These are phyloP conservation scores for Oxyruncus cristatus DNA, from an alignment of 2,113 vertebrate species.

Conservation along the genomic window DNA sequence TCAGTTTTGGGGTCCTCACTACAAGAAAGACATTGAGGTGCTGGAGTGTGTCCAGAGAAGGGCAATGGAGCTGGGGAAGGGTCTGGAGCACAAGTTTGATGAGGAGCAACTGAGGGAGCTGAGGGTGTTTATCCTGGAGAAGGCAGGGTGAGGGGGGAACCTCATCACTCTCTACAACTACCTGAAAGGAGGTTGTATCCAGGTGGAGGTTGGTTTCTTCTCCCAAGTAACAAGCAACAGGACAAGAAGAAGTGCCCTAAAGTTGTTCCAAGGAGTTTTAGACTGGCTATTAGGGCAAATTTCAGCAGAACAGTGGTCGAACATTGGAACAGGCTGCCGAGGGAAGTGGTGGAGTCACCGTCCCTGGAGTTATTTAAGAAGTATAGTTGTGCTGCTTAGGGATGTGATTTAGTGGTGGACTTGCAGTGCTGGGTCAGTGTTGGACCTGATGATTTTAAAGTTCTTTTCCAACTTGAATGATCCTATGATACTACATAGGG, in stretches of 20 bases:
- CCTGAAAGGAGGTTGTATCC: neutral
- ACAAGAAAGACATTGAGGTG: neutral
- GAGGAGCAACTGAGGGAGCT: accelerated
- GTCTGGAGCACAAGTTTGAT: accelerated
- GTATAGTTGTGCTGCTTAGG: neutral
- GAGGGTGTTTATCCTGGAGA: accelerated
- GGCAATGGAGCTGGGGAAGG: accelerated
- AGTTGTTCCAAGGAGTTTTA: neutral
- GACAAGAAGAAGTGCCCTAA: neutral
- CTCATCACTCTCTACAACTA: no score
- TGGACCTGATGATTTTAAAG: neutral
- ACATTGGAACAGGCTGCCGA: neutral
- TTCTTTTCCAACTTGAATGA: neutral
- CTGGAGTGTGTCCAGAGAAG: neutral
- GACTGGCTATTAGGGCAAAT: neutral
- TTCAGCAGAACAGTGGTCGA: neutral
- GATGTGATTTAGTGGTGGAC: neutral
- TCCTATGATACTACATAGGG: neutral
- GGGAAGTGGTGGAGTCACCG: neutral
- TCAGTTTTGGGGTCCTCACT: neutral
- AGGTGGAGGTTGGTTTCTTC: neutral
- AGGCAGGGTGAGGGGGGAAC: neutral
- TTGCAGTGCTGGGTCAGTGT: neutral
- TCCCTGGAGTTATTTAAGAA: neutral
- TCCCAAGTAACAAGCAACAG: neutral